These are phyloP conservation scores for Calypte anna DNA, from an alignment of 2,113 vertebrate genomes.

Conservation along the genomic window DNA sequence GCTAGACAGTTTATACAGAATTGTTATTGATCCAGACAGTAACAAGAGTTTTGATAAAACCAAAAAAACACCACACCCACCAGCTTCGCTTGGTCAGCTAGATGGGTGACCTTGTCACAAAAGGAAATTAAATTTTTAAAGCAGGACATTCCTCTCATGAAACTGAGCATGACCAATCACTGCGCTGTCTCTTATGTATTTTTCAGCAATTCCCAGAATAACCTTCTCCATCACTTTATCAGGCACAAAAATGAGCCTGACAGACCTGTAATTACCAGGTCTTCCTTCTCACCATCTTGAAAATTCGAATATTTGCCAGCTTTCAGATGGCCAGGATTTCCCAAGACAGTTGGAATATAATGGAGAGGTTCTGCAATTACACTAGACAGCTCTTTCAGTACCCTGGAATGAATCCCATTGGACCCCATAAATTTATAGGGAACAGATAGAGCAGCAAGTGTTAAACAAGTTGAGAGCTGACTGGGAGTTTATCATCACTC, in stretches of 20 bases:
- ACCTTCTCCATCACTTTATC: not conserved
- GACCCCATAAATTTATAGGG: not conserved
- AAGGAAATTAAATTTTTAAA: not conserved
- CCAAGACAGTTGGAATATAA: not conserved
- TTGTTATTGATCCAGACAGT: not conserved
- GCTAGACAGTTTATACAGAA: not conserved
- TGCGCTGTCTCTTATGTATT: not conserved
- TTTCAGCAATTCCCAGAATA: not conserved
- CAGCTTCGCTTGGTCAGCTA: not conserved
- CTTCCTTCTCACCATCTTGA: not conserved
- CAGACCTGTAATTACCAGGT: not conserved
- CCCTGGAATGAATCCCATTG: not conserved
- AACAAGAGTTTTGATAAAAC: not conserved
- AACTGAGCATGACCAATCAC: not conserved
- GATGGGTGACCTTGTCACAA: not conserved
- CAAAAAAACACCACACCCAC: not conserved
- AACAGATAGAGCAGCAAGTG: not conserved
- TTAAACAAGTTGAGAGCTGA: not conserved
- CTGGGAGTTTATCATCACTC: not conserved
- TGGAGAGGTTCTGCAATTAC: not conserved
- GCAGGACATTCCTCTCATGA: not conserved
- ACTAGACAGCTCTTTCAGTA: not conserved
- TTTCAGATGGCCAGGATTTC: not conserved
- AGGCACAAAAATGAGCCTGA: not conserved
- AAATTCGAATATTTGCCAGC: not conserved